phyloP scores from a whole-genome alignment of 2,797 vertebrate genomes.

The Anas georgica region DNA sequence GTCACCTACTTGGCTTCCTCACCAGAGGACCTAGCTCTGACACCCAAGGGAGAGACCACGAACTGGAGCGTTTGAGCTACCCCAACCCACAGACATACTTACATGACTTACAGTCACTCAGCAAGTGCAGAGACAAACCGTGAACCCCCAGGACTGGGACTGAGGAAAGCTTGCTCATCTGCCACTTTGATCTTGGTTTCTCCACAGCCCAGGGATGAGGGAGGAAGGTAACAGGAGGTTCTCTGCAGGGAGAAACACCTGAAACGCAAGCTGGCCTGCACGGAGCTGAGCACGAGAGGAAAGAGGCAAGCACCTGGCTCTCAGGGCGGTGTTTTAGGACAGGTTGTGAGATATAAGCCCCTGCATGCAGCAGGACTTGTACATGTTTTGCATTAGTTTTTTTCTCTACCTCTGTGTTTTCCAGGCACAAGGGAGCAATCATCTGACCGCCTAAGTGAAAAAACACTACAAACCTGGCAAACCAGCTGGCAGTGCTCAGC shows the following conservation, averaged over 20 bases:
- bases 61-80: accelerated
- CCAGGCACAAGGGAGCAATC: background rate
- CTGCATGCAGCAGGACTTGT: background rate
- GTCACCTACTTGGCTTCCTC: accelerated
- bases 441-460: background rate
- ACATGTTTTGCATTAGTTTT: accelerated
- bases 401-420: background rate
- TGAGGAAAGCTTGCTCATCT: background rate
- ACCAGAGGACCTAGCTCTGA: background rate
- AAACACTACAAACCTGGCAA: background rate
- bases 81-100: background rate
- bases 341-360: background rate
- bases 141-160: accelerated
- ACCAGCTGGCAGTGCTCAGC: background rate
- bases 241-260: background rate
- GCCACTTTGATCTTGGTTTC: background rate
- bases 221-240: background rate
- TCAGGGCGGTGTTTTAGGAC: background rate
- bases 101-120: background rate
- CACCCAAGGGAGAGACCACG: accelerated
- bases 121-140: accelerated
- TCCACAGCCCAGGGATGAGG: background rate
- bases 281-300: background rate
- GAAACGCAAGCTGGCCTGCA: background rate
- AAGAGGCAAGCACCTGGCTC: background rate